Percentiles rank a stretch among this genome's conserved stretches.
phyloP scores from a whole-genome alignment of 2,888 invertebrate genomes.

The Tetramorium bicarinatum region DNA sequence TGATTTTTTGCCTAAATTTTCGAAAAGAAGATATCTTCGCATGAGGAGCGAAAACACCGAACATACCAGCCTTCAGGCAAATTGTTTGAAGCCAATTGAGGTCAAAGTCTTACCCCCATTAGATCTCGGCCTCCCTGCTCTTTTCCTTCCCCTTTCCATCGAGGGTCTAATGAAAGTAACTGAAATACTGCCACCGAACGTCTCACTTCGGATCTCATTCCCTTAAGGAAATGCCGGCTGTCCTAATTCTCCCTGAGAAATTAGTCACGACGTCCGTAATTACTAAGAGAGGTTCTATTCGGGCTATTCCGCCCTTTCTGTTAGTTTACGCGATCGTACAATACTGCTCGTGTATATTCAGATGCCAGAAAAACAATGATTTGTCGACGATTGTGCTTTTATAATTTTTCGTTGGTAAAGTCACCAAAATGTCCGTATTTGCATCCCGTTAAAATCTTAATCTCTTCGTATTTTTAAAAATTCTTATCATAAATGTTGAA shows the following conservation, averaged over 20 bases:
- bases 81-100: constrained; percentile 71
- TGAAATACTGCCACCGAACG: constrained; percentile 72
- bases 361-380: constrained; percentile 15
- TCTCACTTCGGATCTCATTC: constrained; percentile 69
- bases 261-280: constrained; percentile 70
- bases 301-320: constrained; percentile 6
- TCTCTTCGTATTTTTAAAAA: background rate
- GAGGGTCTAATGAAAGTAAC: constrained; percentile 74
- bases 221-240: constrained; percentile 69
- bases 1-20: background rate
- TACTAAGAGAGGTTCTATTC: constrained; percentile 70
- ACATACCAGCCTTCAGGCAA: constrained; percentile 65
- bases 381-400: background rate
- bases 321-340: constrained; percentile 26
- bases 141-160: constrained; percentile 6
- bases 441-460: background rate
- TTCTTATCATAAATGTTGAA: background rate
- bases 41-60: background rate
- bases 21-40: background rate
- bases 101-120: constrained; percentile 61
- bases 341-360: constrained; percentile 13
- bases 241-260: constrained; percentile 60
- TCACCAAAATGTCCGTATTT: background rate
- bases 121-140: constrained; percentile 12
- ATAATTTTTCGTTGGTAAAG: background rate